Evolutionary conservation across 2,113 vertebrate species (phyloP), one percentile per base, ranked within the genome.

Genomic region (Plotosus lineatus): DNA sequence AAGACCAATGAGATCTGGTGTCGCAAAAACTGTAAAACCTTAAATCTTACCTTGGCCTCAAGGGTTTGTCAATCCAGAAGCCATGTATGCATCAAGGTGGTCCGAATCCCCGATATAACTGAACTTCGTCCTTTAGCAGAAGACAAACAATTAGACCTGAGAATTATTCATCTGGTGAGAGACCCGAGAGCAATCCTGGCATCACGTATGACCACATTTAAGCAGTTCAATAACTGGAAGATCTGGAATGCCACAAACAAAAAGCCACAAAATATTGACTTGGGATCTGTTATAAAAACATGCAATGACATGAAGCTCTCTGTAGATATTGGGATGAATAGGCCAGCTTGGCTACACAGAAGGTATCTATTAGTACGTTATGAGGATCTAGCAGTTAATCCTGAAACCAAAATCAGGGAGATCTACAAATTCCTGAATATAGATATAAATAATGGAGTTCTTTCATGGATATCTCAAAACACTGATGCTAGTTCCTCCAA

Each of bases 151-250:
- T 86, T 95, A 76, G 91, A 94, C 74, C 82, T 95, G 46, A 92
- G 91, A 85, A 94, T 95, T 66, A 85, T 95, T 71, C 94, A 95
- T 85, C 86, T 95, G 71, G 94, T 95, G n/a, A 90, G 94, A n/a
- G 94, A 95, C 81, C 94, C 94, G 10, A 84, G 94, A 78, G 94
- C 93, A n/a, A 89, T 95, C 74, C 86, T 95, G 0, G 89, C 94
- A 17, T 95, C 94, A 6, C 91, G 94, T 76, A 94, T 95, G 65
- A 87, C 85, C 68, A 90, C 93, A 0, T 95, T 95, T 0, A 90
- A 92, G 46, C 89, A 92, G 60, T 95, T 92, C 82, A 90, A 89
- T 0, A 86, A 90, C 51, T 95, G 93, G 92, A 93, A 94, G 84
- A 92, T 95, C 81, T 95, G 94, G 94, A 95, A 94, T 0, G 90